Evolutionary conservation across 2,888 invertebrate genomes (phyloP), one percentile per base, ranked within the genome.

Genomic region (Incurvaria masculella): DNA sequence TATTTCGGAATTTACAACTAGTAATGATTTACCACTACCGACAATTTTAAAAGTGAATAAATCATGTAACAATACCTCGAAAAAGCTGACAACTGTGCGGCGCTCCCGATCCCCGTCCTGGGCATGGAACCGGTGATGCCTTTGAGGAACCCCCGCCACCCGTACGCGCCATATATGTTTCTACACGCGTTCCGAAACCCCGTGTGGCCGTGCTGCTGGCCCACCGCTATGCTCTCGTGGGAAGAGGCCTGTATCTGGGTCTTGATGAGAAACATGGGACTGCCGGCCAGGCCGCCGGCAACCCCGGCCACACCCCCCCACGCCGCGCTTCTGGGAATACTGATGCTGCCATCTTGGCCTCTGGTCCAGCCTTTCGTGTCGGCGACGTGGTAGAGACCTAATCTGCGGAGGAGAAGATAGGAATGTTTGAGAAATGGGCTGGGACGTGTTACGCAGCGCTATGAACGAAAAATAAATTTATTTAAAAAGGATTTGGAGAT

Each of bases 21-120:
- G n/a, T n/a, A n/a, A n/a, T n/a, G n/a, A n/a, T n/a, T n/a, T n/a
- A n/a, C n/a, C n/a, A n/a, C n/a, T n/a, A n/a, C n/a, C n/a, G n/a
- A n/a, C n/a, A n/a, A n/a, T n/a, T n/a, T n/a, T n/a, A n/a, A n/a
- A n/a, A n/a, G n/a, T n/a, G n/a, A n/a, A n/a, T n/a, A n/a, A n/a
- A n/a, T n/a, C n/a, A n/a, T n/a, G n/a, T n/a, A n/a, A n/a, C n/a
- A n/a, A n/a, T 68, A 78, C 79, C 66, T 79, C 38, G 89, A 85
- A 64, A 93, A 95, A 0, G 90, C 86, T 2, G 91, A 86, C 11
- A 95, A 75, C 62, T 95, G 95, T 0, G 89, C 85, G 0, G 90
- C 86, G 42, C 94, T 94, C 8, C 92, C 94, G 3, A 93, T 81
- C 17, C 86, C 87, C 10, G 89, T 79, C 53, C 92, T 76, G 14